Percentiles rank a stretch among this genome's conserved stretches.
phyloP scores from a whole-genome alignment of 1,140 invertebrate species.

The Triops longicaudatus region DNA sequence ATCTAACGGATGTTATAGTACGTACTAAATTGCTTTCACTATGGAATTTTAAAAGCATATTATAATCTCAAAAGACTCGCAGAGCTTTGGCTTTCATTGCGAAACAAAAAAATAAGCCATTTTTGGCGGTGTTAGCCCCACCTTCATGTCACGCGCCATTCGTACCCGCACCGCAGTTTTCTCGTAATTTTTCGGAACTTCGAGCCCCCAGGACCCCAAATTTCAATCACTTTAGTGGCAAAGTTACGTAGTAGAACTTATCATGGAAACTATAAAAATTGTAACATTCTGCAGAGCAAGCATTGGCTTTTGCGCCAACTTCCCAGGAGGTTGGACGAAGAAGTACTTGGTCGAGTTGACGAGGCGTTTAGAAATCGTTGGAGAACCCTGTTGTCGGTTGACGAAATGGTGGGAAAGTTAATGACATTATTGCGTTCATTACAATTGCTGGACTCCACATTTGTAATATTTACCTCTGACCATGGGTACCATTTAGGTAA shows the following conservation, averaged over 20 bases:
- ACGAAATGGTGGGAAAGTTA: slow-evolving; percentile 66
- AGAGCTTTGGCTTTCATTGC: slow-evolving; percentile 51
- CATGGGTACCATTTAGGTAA: slow-evolving; percentile 81
- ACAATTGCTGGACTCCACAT: slow-evolving; percentile 59
- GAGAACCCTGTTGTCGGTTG: slow-evolving; percentile 72
- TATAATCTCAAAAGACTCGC: slow-evolving; percentile 43
- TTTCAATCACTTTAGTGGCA: slow-evolving; percentile 52
- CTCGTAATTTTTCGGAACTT: slow-evolving; percentile 48
- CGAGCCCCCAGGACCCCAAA: slow-evolving; percentile 58
- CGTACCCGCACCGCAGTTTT: slow-evolving; percentile 63
- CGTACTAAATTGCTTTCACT: slow-evolving; percentile 38
- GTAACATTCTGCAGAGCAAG: slow-evolving; percentile 55
- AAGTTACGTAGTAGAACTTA: not conserved
- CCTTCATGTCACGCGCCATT: slow-evolving; percentile 78
- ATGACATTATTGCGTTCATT: slow-evolving; percentile 47
- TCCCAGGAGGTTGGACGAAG: slow-evolving; percentile 48
- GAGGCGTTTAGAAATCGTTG: slow-evolving; percentile 57
- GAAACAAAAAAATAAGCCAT: slow-evolving; percentile 43
- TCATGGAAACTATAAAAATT: not conserved
- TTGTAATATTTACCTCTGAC: slow-evolving; percentile 74
- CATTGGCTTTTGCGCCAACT: slow-evolving; percentile 67
- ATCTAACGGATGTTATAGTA: slow-evolving; percentile 78
- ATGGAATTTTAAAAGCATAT: slow-evolving; percentile 24
- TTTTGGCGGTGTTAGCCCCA: slow-evolving; percentile 74
- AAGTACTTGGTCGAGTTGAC: slow-evolving; percentile 52